Base-by-base conservation (phyloP, 2,113 vertebrate species). In the Pica pica region DNA sequence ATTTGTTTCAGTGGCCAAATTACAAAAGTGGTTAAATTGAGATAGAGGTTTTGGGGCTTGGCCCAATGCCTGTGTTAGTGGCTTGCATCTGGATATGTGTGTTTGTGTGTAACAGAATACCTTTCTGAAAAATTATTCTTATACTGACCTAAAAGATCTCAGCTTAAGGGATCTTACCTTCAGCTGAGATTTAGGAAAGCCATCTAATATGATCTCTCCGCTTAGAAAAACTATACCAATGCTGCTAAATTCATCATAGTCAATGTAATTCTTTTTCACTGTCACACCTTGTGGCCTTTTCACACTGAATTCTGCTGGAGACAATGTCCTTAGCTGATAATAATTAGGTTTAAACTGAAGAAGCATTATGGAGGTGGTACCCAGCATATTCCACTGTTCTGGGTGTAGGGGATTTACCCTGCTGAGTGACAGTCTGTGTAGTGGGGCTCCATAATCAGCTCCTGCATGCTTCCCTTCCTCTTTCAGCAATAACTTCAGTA, bases 401-500 rank as follows among this genome's bases (percentile, higher is more conserved):
- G 64, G 59, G 20, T 6, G 1, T 55, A 23, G 47, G 73, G 64
- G 68, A 78, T 83, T 95, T 83, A 63, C 52, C 76, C 85, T 78
- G 89, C 60, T 67, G 86, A 89, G 68, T 83, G 89, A 87, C 80
- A 55, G 47, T 37, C 93, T 89, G 63, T 80, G 42, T 69, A 88
- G 39, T 55, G 24, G 30, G 15, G 35, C 47, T 93, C 57, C 60
- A 75, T 63, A 89, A 87, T 91, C 93, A 84, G 15, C 26, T 70
- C 64, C 63, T 96, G 47, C 22, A 6, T 87, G 86, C 80, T 91
- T 90, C 87, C 35, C 39, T 94, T 96, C 95, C 80, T 91, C 73
- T 93, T 90, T 92, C 86, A 82, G 86, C 64, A 95, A 86, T 71
- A 92, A 89, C 59, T 95, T 63, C 79, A 69, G 37, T 92, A 96